Base-by-base conservation (phyloP, 1,140 invertebrate species). In the Drosophila sproati region DNA sequence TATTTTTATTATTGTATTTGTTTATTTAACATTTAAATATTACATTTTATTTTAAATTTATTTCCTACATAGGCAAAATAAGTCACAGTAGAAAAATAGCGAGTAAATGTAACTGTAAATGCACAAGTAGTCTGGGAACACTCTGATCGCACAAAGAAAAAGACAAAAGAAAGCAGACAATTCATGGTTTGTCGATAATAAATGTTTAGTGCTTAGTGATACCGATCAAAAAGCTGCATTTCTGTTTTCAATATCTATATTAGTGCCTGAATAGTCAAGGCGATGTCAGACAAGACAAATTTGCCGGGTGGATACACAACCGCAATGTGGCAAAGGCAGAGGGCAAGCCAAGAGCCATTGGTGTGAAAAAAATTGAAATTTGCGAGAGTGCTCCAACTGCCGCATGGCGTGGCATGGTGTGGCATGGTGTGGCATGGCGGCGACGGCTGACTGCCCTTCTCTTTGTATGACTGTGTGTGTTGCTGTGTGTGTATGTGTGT, bases 341-440 rank as follows among this genome's bases (percentile, higher is more conserved):
- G 66, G 82, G 82, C 77, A 85, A 87, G 85, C 85, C 85, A 80
- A 79, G 78, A 83, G 80, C 48, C 80, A 91, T 77, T 88, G 85
- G 88, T 85, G 88, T 91, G 89, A 91, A 91, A 91, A 91, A 90
- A 91, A 91, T 88, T 88, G 80, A 87, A 91, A 85, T 91, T 91
- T 91, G 88, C 85, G 88, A 85, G 89, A 91, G 88, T 91, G 87
- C 83, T 91, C 73, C 87, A 79, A 85, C 83, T 88, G 80, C 77
- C 79, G 83, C 82, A 73, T 78, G 80, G 73, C 73, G 47, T 82
- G 77, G 66, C 64, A 41, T 77, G 75, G 70, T 10, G 20, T 82
- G 77, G 66, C 64, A 41, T 77, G 75, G 70, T 10, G 20, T 77
- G 57, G 71, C 51, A 51, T 78, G 56, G 54, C 59, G 59, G 34